Percentiles rank a stretch among this genome's conserved stretches.
These are phyloP conservation scores for Brachypteracias leptosomus DNA, from an alignment of 2,113 vertebrate genomes.

Conservation along the genomic window DNA sequence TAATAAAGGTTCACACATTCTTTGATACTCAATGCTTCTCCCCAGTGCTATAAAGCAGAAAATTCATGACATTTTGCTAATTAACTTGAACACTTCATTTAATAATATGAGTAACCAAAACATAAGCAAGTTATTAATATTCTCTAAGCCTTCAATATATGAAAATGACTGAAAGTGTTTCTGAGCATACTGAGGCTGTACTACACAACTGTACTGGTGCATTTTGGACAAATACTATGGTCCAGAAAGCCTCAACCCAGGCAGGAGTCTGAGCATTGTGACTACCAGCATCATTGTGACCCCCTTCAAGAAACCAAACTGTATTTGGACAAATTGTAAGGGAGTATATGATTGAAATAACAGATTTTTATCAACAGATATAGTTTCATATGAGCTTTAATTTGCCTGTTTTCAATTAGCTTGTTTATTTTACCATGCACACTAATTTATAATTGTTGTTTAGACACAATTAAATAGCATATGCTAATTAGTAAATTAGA, in stretches of 20 bases:
- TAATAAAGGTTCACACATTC: not conserved
- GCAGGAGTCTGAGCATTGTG: not conserved
- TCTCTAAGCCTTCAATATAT: not conserved
- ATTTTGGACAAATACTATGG: not conserved
- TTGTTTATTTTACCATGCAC: conserved; percentile 4
- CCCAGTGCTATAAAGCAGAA: not conserved
- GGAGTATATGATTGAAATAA: not conserved
- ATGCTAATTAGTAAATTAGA: conserved; percentile 56
- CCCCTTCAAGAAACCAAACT: not conserved
- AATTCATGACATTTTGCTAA: not conserved
- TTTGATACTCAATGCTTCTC: not conserved
- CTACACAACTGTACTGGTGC: not conserved
- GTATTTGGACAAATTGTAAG: not conserved
- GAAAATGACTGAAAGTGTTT: not conserved
- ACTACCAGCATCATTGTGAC: not conserved
- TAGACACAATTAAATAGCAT: not conserved
- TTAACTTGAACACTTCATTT: not conserved
- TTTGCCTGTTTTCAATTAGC: not conserved
- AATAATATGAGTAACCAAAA: not conserved
- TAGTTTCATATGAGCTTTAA: not conserved
- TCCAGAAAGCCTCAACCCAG: not conserved
- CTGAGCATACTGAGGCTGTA: not conserved
- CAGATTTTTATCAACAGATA: not conserved
- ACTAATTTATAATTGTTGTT: conserved; percentile 35
- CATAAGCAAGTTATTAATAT: not conserved